Evolutionary conservation across 2,797 vertebrate genomes (phyloP).

Genomic region (Buphagus erythrorhynchus): DNA sequence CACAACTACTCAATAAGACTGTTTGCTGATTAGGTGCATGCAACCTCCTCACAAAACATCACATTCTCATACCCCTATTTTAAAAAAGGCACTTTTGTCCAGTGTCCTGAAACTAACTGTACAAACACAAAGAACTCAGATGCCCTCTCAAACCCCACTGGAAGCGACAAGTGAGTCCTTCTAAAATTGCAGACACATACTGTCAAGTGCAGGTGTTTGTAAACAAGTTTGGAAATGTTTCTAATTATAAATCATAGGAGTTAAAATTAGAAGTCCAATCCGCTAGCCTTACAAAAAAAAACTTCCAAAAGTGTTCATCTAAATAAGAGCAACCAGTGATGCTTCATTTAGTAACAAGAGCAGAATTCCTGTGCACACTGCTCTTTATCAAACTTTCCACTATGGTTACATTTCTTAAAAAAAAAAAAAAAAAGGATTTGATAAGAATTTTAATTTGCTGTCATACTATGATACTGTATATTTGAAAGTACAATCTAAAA

Average conservation of each 20-base stretch:
- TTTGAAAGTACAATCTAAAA: not conserved
- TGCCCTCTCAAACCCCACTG: not conserved
- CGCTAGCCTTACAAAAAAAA: slow-evolving; percentile 36
- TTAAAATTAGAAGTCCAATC: slow-evolving; percentile 77
- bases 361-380: not conserved
- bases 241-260: slow-evolving; percentile 72
- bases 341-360: not conserved
- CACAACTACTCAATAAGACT: not conserved
- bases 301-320: slow-evolving; percentile 58
- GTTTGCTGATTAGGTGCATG: not conserved
- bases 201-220: slow-evolving; percentile 72
- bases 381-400: not conserved
- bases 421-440: not conserved
- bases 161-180: slow-evolving; percentile 60
- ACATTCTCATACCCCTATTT: not conserved
- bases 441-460: not conserved
- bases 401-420: not conserved
- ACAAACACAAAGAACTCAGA: slow-evolving; percentile 40
- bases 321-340: slow-evolving; percentile 41
- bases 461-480: not conserved
- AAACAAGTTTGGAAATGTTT: slow-evolving; percentile 78
- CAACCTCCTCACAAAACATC: not conserved
- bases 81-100: not conserved
- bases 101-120: not conserved
- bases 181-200: slow-evolving; percentile 57